Evolutionary conservation across 2,113 vertebrate genomes (phyloP), one percentile per base, ranked within the genome.

Genomic region (Charina bottae): DNA sequence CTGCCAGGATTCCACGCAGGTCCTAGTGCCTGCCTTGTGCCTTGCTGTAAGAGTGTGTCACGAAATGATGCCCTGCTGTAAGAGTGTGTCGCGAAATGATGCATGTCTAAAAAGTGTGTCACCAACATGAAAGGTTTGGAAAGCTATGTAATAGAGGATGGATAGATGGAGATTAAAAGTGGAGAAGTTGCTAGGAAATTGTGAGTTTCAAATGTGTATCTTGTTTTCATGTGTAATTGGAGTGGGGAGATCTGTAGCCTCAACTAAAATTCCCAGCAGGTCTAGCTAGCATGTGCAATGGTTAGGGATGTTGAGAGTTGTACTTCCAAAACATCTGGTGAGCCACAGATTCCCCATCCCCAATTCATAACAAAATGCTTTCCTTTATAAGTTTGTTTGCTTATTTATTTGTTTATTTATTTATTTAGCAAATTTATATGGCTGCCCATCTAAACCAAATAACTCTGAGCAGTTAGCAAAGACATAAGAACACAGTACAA

Each of bases 121-220:
- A n/a, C n/a, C n/a, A n/a, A n/a, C n/a, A n/a, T n/a, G n/a, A n/a
- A n/a, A n/a, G n/a, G n/a, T n/a, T n/a, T n/a, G n/a, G n/a, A n/a
- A n/a, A n/a, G n/a, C n/a, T n/a, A n/a, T n/a, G n/a, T 42, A 42
- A 42, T 42, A 42, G 59, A 37, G 33, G 72, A 7, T 78, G 15
- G 4, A 19, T 42, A 10, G n/a, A 33, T 78, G 59, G 23, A 88
- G 89, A 89, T 4, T 28, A 46, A 1, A 24, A 9, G 37, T 54
- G 24, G 6, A 28, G 28, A 17, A 85, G 9, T 42, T 83, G 56
- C 62, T 46, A 56, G 9, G 0, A 0, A 33, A 62, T 84, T 85
- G 33, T 17, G 8, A 24, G n/a, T n/a, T 60, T 10, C 42, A 90
- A 12, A 24, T 4, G 0, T 5, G 11, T 0, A 64, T 42, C 0